Percentiles rank a stretch among this genome's conserved stretches.
These are phyloP conservation scores for Melanostoma scalare DNA, from an alignment of 2,888 invertebrate genomes.

Conservation along the genomic window DNA sequence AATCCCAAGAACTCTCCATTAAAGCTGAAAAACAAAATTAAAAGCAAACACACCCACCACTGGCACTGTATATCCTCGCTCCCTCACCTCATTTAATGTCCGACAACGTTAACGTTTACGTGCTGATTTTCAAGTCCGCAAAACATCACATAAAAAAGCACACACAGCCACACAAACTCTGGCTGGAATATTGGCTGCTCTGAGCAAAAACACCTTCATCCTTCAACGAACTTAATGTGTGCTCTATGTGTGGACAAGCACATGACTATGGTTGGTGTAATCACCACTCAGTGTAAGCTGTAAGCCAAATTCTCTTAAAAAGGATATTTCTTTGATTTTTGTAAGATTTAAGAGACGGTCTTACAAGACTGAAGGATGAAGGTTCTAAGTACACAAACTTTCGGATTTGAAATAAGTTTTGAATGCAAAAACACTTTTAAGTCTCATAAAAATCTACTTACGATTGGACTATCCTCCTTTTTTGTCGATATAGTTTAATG, in stretches of 20 bases:
- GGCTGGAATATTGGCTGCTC: not conserved
- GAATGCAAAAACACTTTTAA: not conserved
- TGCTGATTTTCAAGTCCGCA: slow-evolving; percentile 50
- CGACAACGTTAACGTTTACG: slow-evolving; percentile 24
- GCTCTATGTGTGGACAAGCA: not conserved
- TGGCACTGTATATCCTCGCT: too few relatives aligned
- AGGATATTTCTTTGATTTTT: slow-evolving; percentile 9
- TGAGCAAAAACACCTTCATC: not conserved
- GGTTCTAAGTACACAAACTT: slow-evolving; percentile 12
- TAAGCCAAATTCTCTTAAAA: not conserved
- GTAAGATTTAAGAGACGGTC: not conserved
- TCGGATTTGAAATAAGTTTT: not conserved
- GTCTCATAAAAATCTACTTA: slow-evolving; percentile 33
- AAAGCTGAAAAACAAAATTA: too few relatives aligned
- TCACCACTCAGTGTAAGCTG: slow-evolving; percentile 27
- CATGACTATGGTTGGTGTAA: slow-evolving; percentile 10
- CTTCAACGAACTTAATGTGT: not conserved
- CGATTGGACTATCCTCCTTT: not conserved
- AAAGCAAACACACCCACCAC: too few relatives aligned
- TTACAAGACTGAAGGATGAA: not conserved
- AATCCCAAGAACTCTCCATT: too few relatives aligned
- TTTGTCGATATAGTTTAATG: slow-evolving; percentile 47
- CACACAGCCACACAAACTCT: not conserved
- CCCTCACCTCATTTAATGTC: slow-evolving; percentile 21
- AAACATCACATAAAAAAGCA: not conserved